Percentiles rank a stretch among this genome's conserved stretches.
Evolutionary conservation across 2,888 invertebrate genomes (phyloP).

Genomic region (Lissocephala sabroskyi): DNA sequence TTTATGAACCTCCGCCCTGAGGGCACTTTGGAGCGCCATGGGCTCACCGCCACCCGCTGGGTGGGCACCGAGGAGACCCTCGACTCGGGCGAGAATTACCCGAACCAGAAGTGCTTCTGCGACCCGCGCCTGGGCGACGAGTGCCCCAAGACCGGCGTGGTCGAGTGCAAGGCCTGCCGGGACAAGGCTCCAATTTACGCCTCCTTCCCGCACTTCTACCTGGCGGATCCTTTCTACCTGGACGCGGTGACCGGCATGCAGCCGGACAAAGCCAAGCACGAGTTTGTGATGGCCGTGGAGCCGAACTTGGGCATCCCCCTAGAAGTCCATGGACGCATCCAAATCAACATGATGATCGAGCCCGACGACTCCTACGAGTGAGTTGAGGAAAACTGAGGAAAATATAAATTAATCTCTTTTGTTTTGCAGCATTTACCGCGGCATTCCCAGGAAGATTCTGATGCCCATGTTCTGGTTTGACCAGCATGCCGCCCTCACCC

Average conservation of each 20-base stretch:
- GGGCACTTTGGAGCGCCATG: constrained; percentile 39
- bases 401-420: background rate
- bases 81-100: constrained; percentile 80
- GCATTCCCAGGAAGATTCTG: constrained; percentile 74
- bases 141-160: constrained; percentile 77
- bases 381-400: constrained; percentile 51
- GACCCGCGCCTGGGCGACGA: constrained; percentile 72
- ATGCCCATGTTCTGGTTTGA: constrained; percentile 86
- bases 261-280: constrained; percentile 78
- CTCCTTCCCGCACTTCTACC: constrained; percentile 86
- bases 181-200: constrained; percentile 88
- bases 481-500: constrained; percentile 77
- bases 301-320: constrained; percentile 87
- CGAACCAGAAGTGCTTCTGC: constrained; percentile 81
- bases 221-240: constrained; percentile 80
- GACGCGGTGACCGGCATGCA: constrained; percentile 78
- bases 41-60: constrained; percentile 65
- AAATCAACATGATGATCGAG: constrained; percentile 80
- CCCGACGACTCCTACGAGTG: constrained; percentile 75
- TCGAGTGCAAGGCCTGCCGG: constrained; percentile 83
- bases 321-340: constrained; percentile 80
- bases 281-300: constrained; percentile 80
- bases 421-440: constrained; percentile 75
- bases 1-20: constrained; percentile 73
- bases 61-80: constrained; percentile 78